Percentiles rank a stretch among this genome's conserved stretches.
Conservation (phyloP, 2,113 vertebrate genomes). For the Hystrix brachyura region DNA sequence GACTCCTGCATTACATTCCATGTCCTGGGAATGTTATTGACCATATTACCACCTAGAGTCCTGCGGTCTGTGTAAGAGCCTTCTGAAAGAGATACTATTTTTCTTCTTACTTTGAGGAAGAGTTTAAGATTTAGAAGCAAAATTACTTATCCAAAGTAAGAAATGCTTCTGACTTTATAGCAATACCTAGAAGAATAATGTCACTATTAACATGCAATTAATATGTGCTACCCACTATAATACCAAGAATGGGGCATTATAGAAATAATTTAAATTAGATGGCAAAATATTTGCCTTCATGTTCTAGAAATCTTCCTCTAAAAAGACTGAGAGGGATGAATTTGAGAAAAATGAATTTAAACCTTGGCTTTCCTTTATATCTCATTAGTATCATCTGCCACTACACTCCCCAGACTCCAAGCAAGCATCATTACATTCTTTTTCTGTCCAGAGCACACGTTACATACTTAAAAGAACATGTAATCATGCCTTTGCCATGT, state of each 20-base stretch:
- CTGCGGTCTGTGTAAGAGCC: background rate
- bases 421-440: background rate
- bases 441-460: background rate
- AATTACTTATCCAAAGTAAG: constrained; percentile 23
- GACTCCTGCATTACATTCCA: background rate
- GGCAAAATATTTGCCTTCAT: background rate
- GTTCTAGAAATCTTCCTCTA: background rate
- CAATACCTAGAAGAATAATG: background rate
- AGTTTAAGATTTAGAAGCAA: background rate
- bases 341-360: background rate
- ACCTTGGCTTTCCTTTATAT: background rate
- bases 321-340: background rate
- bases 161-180: background rate
- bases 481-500: background rate
- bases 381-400: background rate
- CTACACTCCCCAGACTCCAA: background rate
- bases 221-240: background rate
- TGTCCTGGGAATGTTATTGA: background rate
- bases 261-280: background rate
- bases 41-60: background rate
- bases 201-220: background rate
- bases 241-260: background rate
- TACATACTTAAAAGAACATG: background rate
- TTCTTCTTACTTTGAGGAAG: background rate
- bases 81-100: background rate